phyloP scores from a whole-genome alignment of 1,140 invertebrate species.

The Macrobrachium rosenbergii region DNA sequence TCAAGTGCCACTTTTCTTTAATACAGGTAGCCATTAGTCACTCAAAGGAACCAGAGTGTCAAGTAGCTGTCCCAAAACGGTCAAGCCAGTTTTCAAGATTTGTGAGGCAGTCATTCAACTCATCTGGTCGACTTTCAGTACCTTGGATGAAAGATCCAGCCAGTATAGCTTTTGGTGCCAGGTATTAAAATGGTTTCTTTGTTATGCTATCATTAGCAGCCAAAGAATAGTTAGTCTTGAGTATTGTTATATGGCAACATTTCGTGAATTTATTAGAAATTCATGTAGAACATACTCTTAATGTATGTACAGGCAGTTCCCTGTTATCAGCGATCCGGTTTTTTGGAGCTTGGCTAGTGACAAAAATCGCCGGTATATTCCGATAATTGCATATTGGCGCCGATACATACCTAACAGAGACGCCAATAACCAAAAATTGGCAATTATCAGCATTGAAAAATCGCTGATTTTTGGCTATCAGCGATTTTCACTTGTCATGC shows the following conservation, averaged over 20 bases:
- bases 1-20: background rate
- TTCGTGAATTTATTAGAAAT: background rate
- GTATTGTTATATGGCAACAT: background rate
- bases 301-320: too few species aligned
- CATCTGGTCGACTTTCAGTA: slow-evolving; percentile 10
- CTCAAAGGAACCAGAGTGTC: background rate
- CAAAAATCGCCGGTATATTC: too few species aligned
- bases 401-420: too few species aligned
- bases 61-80: background rate
- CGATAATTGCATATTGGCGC: too few species aligned
- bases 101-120: slow-evolving; percentile 18
- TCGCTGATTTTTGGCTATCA: too few species aligned
- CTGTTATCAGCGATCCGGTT: too few species aligned
- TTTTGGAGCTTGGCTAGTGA: too few species aligned
- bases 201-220: too few species aligned
- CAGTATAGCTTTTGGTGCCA: slow-evolving; percentile 10
- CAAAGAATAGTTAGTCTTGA: background rate
- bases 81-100: slow-evolving; percentile 29
- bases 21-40: slow-evolving; percentile 28
- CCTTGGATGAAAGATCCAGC: slow-evolving; percentile 13
- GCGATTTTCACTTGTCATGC: too few species aligned
- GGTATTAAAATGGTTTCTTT: background rate
- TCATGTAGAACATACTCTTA: too few species aligned
- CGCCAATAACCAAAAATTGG: too few species aligned
- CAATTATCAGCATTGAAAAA: too few species aligned